These are phyloP conservation scores for Cassiopea xamachana DNA, from an alignment of 30 jellyfish, hydroid and myxozoan species.

Conservation along the genomic window DNA sequence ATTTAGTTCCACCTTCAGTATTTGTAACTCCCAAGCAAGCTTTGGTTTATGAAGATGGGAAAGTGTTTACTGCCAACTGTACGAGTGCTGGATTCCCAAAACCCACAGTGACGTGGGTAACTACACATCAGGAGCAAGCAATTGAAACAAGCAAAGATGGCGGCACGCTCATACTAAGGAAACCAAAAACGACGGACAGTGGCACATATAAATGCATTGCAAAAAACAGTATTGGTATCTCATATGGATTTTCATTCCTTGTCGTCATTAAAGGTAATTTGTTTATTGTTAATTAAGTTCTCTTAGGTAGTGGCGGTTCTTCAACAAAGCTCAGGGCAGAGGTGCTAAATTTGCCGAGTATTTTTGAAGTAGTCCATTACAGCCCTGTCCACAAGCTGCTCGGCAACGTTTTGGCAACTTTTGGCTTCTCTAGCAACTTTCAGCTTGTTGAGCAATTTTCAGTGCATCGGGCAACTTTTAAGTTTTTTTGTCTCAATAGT, in stretches of 20 bases:
- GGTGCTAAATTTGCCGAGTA: too few species aligned
- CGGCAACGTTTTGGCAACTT: too few species aligned
- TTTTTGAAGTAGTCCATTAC: too few species aligned
- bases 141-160: neutral
- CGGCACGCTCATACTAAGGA: neutral
- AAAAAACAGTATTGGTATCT: neutral
- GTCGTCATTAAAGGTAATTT: constrained; percentile 10
- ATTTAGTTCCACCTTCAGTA: constrained; percentile 2
- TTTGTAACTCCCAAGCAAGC: constrained; percentile 6
- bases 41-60: neutral
- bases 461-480: too few species aligned
- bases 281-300: neutral
- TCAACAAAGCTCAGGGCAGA: too few species aligned
- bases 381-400: too few species aligned
- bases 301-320: too few species aligned
- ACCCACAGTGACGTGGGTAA: neutral
- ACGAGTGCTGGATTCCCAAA: neutral
- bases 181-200: constrained; percentile 17
- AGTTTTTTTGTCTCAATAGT: too few species aligned
- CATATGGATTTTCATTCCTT: constrained; percentile 8
- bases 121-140: neutral
- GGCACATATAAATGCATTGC: constrained; percentile 17
- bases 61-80: constrained; percentile 3
- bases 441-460: too few species aligned
- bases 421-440: too few species aligned